A percentile compares a stretch with the other conserved stretches of the same genome.
Evolutionary conservation across 2,113 vertebrate species (phyloP).

Genomic region (Balaenoptera acutorostrata): DNA sequence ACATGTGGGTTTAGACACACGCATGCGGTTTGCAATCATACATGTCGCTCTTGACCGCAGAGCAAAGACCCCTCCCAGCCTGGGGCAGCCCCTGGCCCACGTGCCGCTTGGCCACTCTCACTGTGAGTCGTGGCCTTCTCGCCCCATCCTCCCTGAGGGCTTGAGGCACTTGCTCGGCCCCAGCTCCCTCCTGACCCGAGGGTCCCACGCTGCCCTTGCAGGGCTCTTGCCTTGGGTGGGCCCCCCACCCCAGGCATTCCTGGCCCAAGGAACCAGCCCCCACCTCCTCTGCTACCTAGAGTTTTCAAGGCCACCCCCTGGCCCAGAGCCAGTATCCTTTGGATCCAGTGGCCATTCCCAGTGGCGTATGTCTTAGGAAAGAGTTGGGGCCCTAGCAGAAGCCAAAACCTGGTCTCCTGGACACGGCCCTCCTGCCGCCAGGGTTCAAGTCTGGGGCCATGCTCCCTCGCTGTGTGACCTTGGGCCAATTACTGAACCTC

Average conservation of each 20-base stretch:
- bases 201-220: not conserved
- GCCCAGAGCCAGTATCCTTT: not conserved
- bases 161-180: accelerated
- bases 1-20: accelerated
- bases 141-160: not conserved
- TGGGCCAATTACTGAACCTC: not conserved
- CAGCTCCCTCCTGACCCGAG: accelerated
- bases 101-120: accelerated
- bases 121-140: not conserved
- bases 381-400: not conserved
- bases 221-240: not conserved
- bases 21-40: accelerated
- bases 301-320: not conserved
- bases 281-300: not conserved
- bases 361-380: not conserved
- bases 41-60: accelerated
- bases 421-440: not conserved
- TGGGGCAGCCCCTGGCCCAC: accelerated
- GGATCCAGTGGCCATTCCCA: not conserved
- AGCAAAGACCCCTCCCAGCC: not conserved
- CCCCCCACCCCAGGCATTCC: not conserved
- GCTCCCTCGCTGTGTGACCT: not conserved
- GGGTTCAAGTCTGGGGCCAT: accelerated
- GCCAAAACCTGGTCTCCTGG: not conserved
- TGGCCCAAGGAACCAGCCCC: accelerated